Evolutionary conservation across 64 coral and sea anemone species (phyloP), one percentile per base, ranked within the genome.

Genomic region (Montipora efflorescens): DNA sequence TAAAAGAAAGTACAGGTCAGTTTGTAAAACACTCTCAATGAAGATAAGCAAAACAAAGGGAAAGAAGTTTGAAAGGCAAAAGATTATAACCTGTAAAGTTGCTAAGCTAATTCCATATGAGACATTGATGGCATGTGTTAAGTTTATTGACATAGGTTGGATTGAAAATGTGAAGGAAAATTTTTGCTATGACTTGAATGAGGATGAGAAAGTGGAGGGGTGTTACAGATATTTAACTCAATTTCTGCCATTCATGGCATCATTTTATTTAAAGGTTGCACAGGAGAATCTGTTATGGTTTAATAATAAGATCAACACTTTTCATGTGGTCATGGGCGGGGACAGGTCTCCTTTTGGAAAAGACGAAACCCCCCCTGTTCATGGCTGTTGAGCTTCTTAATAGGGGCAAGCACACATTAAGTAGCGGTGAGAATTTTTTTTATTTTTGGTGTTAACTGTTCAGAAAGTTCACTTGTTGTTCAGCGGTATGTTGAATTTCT

Each of bases 61-160:
- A 23, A 95, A 80, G 79, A 76, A 75, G 25, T 79, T 93, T 73
- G 84, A 93, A 93, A 87, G 83, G 73, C 15, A 23, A 43, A 93
- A 87, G 73, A 87, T 93, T 46, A 93, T 93, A 72, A 87, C 83
- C 80, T 80, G 91, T 86, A 78, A 93, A 68, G 72, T 87, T 76
- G 73, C 91, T 75, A 69, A 76, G 47, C 79, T 93, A 74, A 67
- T 93, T 25, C 75, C 91, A 82, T 87, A 87, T 77, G 45, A 87
- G 13, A 93, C 61, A 93, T 67, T 93, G 75, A 93, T 87, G 91
- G 83, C 77, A 87, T 93, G 67, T 93, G 91, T 93, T 45, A 53
- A 93, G 75, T 93, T 59, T 67, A 86, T 93, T 75, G 91, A 87
- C 55, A 87, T 87, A 74, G 90, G 78, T 72, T 81, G 69, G 51